Conservation (phyloP, 1,140 invertebrate genomes). For the Drosophila kanapiae region DNA sequence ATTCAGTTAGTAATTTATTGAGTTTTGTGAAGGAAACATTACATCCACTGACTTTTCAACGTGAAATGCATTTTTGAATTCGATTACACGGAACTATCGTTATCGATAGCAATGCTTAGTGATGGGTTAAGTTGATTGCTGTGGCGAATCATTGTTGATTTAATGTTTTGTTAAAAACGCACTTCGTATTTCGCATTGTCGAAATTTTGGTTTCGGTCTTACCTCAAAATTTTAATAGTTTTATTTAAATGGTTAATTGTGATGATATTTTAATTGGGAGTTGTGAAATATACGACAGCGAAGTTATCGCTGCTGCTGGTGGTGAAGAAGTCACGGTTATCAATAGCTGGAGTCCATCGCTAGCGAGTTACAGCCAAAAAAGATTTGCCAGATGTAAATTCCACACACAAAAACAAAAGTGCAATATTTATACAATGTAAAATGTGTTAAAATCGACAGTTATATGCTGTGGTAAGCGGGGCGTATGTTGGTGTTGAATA, state of each 20-base stretch:
- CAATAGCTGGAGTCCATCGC: slow-evolving; percentile 20
- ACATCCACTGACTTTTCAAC: slow-evolving; percentile 55
- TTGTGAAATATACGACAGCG: neutral
- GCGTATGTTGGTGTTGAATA: neutral
- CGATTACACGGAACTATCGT: neutral
- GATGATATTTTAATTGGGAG: neutral
- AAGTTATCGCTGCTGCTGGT: slow-evolving; percentile 7
- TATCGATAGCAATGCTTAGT: slow-evolving; percentile 3
- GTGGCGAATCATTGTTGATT: neutral
- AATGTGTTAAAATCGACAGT: slow-evolving; percentile 25
- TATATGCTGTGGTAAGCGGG: slow-evolving; percentile 27
- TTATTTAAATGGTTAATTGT: neutral
- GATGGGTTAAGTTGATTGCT: neutral
- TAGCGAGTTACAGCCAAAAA: slow-evolving; percentile 47
- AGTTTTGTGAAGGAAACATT: slow-evolving; percentile 64
- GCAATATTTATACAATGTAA: slow-evolving; percentile 49
- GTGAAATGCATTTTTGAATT: neutral
- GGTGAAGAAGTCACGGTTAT: slow-evolving; percentile 25
- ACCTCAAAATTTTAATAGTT: neutral
- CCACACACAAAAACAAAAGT: slow-evolving; percentile 40
- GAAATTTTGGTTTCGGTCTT: neutral
- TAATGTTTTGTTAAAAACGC: neutral
- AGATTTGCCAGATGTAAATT: slow-evolving; percentile 56
- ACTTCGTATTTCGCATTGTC: neutral
- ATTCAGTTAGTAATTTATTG: slow-evolving; percentile 74